Percentiles rank a stretch among this genome's conserved stretches.
phyloP scores from a whole-genome alignment of 2,797 vertebrate species.

The Oreortyx pictus region DNA sequence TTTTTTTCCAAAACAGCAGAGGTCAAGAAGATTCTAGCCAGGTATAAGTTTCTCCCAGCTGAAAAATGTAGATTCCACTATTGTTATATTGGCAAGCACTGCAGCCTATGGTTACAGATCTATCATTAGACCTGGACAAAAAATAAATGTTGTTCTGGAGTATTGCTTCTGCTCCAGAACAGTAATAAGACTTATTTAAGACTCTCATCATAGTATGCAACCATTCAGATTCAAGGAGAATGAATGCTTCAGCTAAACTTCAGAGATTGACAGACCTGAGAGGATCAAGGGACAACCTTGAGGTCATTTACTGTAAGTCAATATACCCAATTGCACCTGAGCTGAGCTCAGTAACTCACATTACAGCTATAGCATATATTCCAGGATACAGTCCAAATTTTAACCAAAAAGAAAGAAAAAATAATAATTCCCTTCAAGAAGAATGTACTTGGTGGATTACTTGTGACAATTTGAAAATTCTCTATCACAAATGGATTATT shows the following conservation, averaged over 20 bases:
- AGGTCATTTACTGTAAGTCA: not conserved
- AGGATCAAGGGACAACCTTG: not conserved
- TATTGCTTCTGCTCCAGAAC: not conserved
- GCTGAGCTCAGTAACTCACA: not conserved
- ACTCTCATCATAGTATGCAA: not conserved
- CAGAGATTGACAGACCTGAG: not conserved
- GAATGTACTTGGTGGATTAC: not conserved
- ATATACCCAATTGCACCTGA: not conserved
- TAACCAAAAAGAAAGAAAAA: conserved; percentile 2
- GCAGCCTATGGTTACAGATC: not conserved
- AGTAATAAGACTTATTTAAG: not conserved
- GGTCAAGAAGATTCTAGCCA: not conserved
- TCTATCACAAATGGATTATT: not conserved
- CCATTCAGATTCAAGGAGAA: not conserved
- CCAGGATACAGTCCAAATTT: conserved; percentile 5
- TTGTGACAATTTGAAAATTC: conserved; percentile 24
- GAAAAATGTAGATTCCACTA: not conserved
- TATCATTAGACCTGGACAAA: not conserved
- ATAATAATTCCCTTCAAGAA: not conserved
- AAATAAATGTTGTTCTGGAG: not conserved
- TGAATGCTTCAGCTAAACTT: not conserved
- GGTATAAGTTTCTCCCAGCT: not conserved
- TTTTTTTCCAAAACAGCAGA: not conserved
- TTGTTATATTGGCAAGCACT: not conserved
- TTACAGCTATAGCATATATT: not conserved